A percentile compares a stretch with the other conserved stretches of the same genome.
Evolutionary conservation across 2,888 invertebrate genomes (phyloP).

Genomic region (Eupithecia exiguata): DNA sequence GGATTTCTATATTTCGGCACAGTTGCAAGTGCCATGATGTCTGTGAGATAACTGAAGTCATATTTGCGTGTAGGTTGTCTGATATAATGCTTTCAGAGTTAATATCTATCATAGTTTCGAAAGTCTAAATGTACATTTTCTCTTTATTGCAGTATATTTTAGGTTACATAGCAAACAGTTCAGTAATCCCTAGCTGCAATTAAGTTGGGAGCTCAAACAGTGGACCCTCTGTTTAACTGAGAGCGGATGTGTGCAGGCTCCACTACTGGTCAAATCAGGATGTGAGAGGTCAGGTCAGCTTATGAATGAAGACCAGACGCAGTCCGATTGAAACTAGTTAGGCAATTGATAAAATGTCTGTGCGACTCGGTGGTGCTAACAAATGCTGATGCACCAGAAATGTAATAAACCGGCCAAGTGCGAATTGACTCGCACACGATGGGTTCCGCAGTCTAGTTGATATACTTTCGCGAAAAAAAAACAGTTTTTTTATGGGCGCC

Average conservation of each 20-base stretch:
- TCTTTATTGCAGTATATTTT: neutral
- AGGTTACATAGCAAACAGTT: conserved; percentile 16
- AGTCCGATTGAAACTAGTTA: conserved; percentile 17
- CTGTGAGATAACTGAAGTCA: neutral
- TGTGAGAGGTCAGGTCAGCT: conserved; percentile 38
- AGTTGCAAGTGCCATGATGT: neutral
- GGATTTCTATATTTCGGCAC: neutral
- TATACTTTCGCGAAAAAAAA: no score
- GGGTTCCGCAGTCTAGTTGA: no score
- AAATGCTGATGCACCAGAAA: neutral
- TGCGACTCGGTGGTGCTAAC: neutral
- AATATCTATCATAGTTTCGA: neutral
- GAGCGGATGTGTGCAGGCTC: conserved; percentile 39
- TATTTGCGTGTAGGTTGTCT: neutral
- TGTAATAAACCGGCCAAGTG: neutral
- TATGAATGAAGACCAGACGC: conserved; percentile 31
- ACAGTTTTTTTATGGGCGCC: no score
- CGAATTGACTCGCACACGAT: no score
- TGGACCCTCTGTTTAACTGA: conserved; percentile 25
- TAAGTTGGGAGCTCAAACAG: conserved; percentile 32
- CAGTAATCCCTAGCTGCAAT: conserved; percentile 26
- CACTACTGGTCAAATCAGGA: conserved; percentile 30
- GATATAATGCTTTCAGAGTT: neutral
- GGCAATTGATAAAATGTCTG: conserved; percentile 11
- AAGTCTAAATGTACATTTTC: neutral